A percentile compares a stretch with the other conserved stretches of the same genome.
Conservation (phyloP, 2,888 invertebrate genomes). For the Pterobdella sp. region DNA sequence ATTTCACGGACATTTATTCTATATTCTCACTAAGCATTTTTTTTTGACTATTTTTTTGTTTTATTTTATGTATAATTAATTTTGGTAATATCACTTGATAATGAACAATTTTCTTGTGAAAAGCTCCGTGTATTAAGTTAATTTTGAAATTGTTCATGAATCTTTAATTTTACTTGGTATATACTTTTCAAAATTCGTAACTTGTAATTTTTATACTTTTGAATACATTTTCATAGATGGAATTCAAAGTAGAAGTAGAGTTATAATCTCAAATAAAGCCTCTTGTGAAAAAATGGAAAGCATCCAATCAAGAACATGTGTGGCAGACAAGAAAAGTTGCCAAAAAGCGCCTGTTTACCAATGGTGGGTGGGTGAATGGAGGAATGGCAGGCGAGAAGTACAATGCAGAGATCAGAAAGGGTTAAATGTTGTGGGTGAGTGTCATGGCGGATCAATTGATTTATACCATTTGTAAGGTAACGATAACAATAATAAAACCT, state of each 20-base stretch:
- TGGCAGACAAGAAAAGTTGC: not conserved
- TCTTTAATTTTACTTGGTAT: too few species aligned
- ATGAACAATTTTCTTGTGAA: too few species aligned
- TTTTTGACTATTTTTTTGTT: too few species aligned
- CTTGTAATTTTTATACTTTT: too few species aligned
- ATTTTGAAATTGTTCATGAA: too few species aligned
- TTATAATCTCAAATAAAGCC: not conserved
- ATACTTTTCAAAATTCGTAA: too few species aligned
- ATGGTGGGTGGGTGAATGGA: slow-evolving; percentile 19
- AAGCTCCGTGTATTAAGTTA: too few species aligned
- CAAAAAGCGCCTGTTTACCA: not conserved
- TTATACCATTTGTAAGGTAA: not conserved
- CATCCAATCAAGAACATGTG: not conserved
- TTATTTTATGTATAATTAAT: too few species aligned
- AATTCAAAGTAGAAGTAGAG: not conserved
- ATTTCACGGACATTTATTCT: too few species aligned
- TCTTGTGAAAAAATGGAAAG: not conserved
- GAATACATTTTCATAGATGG: slow-evolving; percentile 3
- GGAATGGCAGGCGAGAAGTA: slow-evolving; percentile 2
- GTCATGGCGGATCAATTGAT: not conserved
- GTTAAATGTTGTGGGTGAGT: slow-evolving; percentile 11
- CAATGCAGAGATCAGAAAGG: slow-evolving; percentile 18
- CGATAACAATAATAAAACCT: not conserved
- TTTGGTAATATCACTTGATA: too few species aligned
- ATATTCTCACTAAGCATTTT: too few species aligned